phyloP scores from a whole-genome alignment of 2,113 vertebrate genomes.

The Ochotona princeps region DNA sequence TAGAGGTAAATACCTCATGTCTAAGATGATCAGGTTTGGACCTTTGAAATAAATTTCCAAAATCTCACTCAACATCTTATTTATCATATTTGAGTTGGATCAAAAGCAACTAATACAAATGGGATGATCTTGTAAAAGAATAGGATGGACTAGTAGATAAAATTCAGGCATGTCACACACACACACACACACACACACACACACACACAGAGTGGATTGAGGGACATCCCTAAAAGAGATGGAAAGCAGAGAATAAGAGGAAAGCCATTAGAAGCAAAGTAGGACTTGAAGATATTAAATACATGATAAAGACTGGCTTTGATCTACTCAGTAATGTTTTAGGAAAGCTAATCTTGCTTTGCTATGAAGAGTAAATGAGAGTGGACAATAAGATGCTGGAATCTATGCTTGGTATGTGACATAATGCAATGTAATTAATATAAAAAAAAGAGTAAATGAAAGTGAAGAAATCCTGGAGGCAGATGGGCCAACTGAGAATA shows the following conservation, averaged over 20 bases:
- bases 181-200: no score
- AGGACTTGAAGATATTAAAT: not conserved
- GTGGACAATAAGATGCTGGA: no score
- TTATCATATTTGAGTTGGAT: not conserved
- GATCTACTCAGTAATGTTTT: not conserved
- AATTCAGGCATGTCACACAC: not conserved
- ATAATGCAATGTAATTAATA: no score
- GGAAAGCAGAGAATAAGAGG: not conserved
- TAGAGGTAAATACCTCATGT: not conserved
- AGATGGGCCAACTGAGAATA: not conserved
- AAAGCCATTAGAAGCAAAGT: not conserved
- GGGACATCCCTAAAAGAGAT: not conserved
- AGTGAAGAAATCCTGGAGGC: not conserved
- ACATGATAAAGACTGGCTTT: not conserved
- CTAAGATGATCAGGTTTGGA: not conserved
- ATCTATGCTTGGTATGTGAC: no score
- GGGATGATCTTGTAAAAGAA: not conserved
- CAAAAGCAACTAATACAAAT: not conserved
- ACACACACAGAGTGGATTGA: not conserved
- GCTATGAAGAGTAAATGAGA: not conserved
- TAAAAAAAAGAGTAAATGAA: not conserved
- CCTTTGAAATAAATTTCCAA: not conserved
- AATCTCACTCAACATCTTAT: not conserved
- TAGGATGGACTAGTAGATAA: not conserved
- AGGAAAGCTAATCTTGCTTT: slow-evolving; percentile 22